Evolutionary conservation across 2,797 vertebrate genomes (phyloP), one percentile per base, ranked within the genome.

Genomic region (Astyanax mexicanus): DNA sequence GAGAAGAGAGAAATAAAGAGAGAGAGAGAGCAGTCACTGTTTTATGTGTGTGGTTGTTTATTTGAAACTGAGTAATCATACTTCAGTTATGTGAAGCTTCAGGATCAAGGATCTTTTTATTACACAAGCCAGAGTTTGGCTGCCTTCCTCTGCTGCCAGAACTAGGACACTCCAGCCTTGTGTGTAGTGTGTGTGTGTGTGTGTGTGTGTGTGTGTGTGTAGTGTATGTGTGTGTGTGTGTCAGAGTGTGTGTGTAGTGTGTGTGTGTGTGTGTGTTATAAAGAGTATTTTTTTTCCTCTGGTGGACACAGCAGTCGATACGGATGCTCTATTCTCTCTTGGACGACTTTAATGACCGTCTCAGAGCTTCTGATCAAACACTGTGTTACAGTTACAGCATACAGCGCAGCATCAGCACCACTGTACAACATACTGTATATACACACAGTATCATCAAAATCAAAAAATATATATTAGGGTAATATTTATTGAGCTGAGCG

Each of bases 41-140:
- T 86, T 85, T 84, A 85, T 87, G 86, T 84, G 80, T 76, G 84
- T 45, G 73, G 55, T 79, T 86, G 85, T 88, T 88, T 88, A 85
- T 81, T 70, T 78, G 65, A 69, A 70, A 82, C 76, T 84, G 83
- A 84, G 71, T 66, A 76, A 83, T 82, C 47, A 45, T 78, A 74
- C 80, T 70, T 51, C 79, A 79, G 69, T 86, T 72, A 86, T 85
- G 79, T 81, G 78, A 80, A 84, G 84, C 55, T 80, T 72, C 23
- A n/a, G 54, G 68, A 61, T 80, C 83, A 69, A 75, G 62, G 23
- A 12, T 44, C 80, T 44, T 76, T 77, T 80, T 75, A 78, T 83
- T 76, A 68, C 69, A 79, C 67, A 29, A 54, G 69, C 37, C 69
- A 49, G 40, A 72, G 77, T 83, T 80, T 80, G 77, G 44, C 69